Evolutionary conservation across 1,140 invertebrate genomes (phyloP), one percentile per base, ranked within the genome.

Genomic region (Anastrepha ludens): DNA sequence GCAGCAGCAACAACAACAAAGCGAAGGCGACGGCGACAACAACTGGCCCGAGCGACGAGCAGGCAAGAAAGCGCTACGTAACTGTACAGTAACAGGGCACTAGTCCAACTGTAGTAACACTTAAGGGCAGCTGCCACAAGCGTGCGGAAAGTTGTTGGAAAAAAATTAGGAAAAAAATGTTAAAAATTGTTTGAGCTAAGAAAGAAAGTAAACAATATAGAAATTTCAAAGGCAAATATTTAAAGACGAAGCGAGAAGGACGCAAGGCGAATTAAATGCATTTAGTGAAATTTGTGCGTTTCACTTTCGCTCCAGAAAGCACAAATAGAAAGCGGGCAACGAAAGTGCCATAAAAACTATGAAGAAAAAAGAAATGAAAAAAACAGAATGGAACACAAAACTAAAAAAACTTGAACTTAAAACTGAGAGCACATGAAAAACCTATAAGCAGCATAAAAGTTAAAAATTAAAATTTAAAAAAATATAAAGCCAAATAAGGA

Each of bases 171-270:
- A 29, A 67, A 74, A 74, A 44, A 41, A 62, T 62, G 8, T 74
- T 17, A 44, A 17, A 81, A 81, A 81, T 81, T 81, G 74, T 7
- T 41, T 55, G 9, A 17, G n/a, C 44, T 8, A 81, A 55, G 47
- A 55, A 47, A 11, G 2, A 17, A n/a, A 20, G 81, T 85, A n/a
- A 85, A 59, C 55, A 59, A 62, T 29, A 7, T 15, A n/a, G 15
- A 29, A 85, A 85, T 74, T 74, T 74, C 67, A 47, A 74, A 74
- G 41, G 67, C 67, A 74, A 74, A 74, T 74, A 74, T 74, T 74
- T 85, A 85, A 85, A 85, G 9, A 20, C 13, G 20, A 59, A 85
- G 55, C 20, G 55, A 13, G 39, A 13, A 74, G 13, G 13, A 15
- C 39, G 41, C 4, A 47, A 47, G 9, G 67, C 67, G 67, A 55